Percentiles rank a stretch among this genome's conserved stretches.
These are phyloP conservation scores for Heliconius hewitsoni DNA, from an alignment of 1,140 invertebrate genomes.

Conservation along the genomic window DNA sequence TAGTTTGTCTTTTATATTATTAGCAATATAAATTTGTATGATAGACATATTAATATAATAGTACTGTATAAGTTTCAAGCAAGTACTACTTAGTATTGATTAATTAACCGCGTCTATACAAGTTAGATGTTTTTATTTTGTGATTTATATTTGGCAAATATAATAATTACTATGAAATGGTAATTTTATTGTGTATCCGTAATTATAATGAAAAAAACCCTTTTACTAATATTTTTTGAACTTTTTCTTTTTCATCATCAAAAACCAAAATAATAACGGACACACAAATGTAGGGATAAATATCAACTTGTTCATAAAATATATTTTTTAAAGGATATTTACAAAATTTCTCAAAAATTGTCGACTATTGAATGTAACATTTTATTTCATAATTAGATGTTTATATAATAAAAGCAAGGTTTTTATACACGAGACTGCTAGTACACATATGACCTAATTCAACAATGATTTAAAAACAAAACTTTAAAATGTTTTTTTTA, in stretches of 20 bases:
- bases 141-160: not conserved
- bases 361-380: not conserved
- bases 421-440: not conserved
- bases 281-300: not conserved
- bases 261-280: not conserved
- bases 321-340: not conserved
- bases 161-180: no score
- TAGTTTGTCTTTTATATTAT: not conserved
- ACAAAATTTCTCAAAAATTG: not conserved
- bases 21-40: not conserved
- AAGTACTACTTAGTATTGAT: not conserved
- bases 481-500: no score
- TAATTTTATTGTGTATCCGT: not conserved
- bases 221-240: not conserved
- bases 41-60: not conserved
- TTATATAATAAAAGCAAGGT: not conserved
- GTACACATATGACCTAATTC: not conserved
- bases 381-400: not conserved
- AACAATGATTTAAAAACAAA: not conserved
- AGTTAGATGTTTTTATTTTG: not conserved
- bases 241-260: not conserved
- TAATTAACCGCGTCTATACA: not conserved
- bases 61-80: not conserved
- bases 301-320: no score
- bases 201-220: not conserved